Evolutionary conservation across 2,888 invertebrate species (phyloP).

Genomic region (Eudemis profundana): DNA sequence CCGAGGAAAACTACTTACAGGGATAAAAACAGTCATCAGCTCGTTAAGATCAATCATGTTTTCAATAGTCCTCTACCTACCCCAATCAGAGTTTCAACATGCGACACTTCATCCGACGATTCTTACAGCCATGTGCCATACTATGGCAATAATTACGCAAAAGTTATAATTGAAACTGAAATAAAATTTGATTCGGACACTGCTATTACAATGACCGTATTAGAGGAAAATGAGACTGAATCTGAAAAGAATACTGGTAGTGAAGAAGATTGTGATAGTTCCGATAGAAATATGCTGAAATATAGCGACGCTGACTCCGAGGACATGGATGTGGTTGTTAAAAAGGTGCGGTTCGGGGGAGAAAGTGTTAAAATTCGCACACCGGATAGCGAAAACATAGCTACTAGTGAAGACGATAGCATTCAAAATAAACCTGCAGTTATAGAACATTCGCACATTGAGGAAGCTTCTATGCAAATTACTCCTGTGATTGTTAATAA

Average conservation of each 20-base stretch:
- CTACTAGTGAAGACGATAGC: conserved; percentile 84
- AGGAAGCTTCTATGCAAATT: conserved; percentile 58
- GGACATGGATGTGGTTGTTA: conserved; percentile 83
- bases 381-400: conserved; percentile 91
- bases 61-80: conserved; percentile 63
- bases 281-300: conserved; percentile 83
- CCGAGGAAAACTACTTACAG: conserved; percentile 66
- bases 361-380: conserved; percentile 94
- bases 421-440: conserved; percentile 54
- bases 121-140: conserved; percentile 77
- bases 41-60: conserved; percentile 72
- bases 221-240: conserved; percentile 88
- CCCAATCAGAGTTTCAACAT: conserved; percentile 68
- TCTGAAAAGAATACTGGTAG: conserved; percentile 76
- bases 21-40: conserved; percentile 62
- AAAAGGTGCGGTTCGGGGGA: conserved; percentile 94
- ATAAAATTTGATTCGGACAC: conserved; percentile 92
- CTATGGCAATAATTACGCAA: conserved; percentile 81
- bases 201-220: conserved; percentile 92
- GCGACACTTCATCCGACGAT: conserved; percentile 86
- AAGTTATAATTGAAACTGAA: conserved; percentile 92
- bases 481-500: conserved; percentile 63
- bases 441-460: conserved; percentile 55
- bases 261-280: conserved; percentile 77
- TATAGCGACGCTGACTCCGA: conserved; percentile 87